Evolutionary conservation across 2,797 vertebrate species (phyloP).

Genomic region (Cyclura pinguis): DNA sequence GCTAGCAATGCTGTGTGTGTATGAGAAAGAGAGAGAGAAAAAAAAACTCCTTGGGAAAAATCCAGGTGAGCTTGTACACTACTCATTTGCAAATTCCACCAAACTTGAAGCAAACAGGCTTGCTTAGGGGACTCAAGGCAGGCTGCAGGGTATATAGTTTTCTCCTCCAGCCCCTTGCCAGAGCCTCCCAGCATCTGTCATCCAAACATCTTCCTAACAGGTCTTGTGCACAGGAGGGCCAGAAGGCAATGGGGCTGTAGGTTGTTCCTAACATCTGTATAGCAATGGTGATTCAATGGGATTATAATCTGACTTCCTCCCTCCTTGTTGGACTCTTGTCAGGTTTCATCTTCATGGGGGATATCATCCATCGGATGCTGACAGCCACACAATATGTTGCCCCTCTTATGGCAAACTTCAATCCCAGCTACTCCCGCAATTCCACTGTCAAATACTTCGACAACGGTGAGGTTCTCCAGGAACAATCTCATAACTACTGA

Average conservation of each 20-base stretch:
- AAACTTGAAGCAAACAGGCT: neutral
- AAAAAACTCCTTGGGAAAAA: too few species aligned
- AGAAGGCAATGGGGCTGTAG: neutral
- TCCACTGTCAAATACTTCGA: slow-evolving; percentile 93
- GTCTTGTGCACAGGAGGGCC: neutral
- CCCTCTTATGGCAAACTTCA: slow-evolving; percentile 98
- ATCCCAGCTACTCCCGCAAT: slow-evolving; percentile 91
- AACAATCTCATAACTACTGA: neutral
- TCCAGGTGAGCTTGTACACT: neutral
- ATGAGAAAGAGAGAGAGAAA: too few species aligned
- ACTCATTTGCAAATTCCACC: neutral
- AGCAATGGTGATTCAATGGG: too few species aligned
- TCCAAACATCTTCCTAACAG: neutral
- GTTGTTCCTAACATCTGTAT: neutral
- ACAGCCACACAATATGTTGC: slow-evolving; percentile 96
- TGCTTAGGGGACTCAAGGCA: neutral
- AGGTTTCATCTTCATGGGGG: slow-evolving; percentile 97
- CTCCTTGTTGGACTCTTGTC: slow-evolving; percentile 1
- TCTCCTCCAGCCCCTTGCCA: neutral
- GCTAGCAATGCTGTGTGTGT: neutral
- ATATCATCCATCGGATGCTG: slow-evolving; percentile 93
- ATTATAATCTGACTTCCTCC: neutral
- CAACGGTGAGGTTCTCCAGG: slow-evolving; percentile 84
- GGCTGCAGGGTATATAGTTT: neutral
- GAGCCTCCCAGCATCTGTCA: neutral